Evolutionary conservation across 1,140 invertebrate species (phyloP), one percentile per base, ranked within the genome.

Genomic region (Sitodiplosis mosellana): DNA sequence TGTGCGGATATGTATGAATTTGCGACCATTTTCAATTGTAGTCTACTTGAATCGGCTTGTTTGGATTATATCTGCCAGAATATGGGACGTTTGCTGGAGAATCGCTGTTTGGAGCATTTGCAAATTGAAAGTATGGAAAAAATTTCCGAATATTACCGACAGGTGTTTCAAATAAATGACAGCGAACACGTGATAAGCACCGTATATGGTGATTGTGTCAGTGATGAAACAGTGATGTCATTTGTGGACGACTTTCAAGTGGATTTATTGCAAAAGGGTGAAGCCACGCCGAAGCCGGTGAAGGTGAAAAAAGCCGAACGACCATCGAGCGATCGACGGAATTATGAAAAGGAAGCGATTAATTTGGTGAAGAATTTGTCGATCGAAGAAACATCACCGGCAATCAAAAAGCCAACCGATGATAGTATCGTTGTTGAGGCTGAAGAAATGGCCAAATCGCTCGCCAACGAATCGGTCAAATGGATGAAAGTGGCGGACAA

Each of bases 31-130:
- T 77, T 75, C 54, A 78, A 80, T 58, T 73, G 78, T 36, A 52
- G 62, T 2, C 65, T 77, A 52, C 57, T 84, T 27, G 73, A 75
- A 54, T 48, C 54, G 2, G 67, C 68, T 21, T 77, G 73, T 54
- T 70, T 80, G 60, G 67, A 80, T 49, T 83, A 75, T 55, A 74
- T 83, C 20, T 69, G 66, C 46, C 63, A 75, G 33, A 83, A 84
- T 61, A 57, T 82, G 22, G 54, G 73, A 0, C 61, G 75, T 2
- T 53, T 83, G 15, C 56, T 83, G 14, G 76, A 80, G 58, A 66
- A 57, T 49, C 70, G 69, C 49, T 64, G 60, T 48, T 60, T 80
- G 36, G 73, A 78, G 51, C 59, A 69, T 46, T 56, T 78, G n/a
- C 69, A 72, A 50, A 63, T 72, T 19, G 63, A 69, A 5, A 57